Evolutionary conservation across 2,888 invertebrate genomes (phyloP), one percentile per base, ranked within the genome.

Genomic region (Mechanitis messenoides): DNA sequence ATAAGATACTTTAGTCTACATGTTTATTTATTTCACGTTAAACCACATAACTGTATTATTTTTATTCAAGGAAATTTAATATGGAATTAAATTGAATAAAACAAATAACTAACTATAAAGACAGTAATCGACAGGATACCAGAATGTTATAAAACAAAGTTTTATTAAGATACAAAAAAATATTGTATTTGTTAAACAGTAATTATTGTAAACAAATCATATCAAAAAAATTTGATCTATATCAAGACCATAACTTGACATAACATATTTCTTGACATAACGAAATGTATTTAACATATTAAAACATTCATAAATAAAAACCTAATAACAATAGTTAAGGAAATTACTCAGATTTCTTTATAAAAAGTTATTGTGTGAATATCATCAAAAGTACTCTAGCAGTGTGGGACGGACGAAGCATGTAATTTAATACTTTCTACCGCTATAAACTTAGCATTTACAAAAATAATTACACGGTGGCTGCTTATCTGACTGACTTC

Each of bases 371-470:
- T 86, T 87, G 84, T 85, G 86, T 83, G 85, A 87, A 83, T 79
- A 80, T 82, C 79, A 77, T 59, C 62, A 69, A 60, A 69, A 73
- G 60, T 74, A 73, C 71, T 72, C 76, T 55, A 74, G 64, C 69
- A 73, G 78, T 78, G 76, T 80, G 72, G 75, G 77, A 69, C 77
- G 74, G 71, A 70, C 69, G 72, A 73, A 73, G 72, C 78, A 77
- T 84, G 77, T 85, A 85, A 86, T 86, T 85, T 85, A 77, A 82
- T 83, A 81, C 85, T 86, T 85, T 86, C 84, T 80, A 82, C 76
- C 72, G 72, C 77, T 73, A 76, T 69, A 79, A 83, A 77, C 75
- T 76, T 73, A 76, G 74, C 78, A 78, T 78, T 80, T 78, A 77
- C 65, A 77, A 74, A 78, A 81, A 82, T 87, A 87, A 87, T 87